Percentiles rank a stretch among this genome's conserved stretches.
Evolutionary conservation across 2,797 vertebrate genomes (phyloP).

Genomic region (Graptemys geographica): DNA sequence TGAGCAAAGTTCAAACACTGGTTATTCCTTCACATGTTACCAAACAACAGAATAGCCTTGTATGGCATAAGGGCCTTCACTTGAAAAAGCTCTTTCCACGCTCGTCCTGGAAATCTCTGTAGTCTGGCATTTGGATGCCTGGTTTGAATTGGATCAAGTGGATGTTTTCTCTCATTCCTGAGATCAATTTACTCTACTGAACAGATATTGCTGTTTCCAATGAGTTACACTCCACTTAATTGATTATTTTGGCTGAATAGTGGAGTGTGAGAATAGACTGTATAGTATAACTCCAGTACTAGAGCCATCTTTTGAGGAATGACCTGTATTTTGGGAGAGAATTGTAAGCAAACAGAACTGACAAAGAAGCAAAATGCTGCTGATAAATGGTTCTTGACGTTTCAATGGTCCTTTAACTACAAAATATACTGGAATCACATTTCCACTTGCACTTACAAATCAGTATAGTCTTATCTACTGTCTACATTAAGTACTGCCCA

Average conservation of each 20-base stretch:
- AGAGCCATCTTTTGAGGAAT: neutral
- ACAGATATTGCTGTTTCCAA: neutral
- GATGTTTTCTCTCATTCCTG: neutral
- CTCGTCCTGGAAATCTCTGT: neutral
- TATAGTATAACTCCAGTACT: neutral
- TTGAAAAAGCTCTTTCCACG: neutral
- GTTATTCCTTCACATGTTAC: neutral
- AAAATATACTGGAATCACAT: neutral
- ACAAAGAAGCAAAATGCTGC: neutral
- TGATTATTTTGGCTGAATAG: neutral
- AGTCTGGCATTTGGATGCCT: neutral
- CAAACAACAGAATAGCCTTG: neutral
- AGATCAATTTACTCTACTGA: neutral
- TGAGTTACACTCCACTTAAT: neutral
- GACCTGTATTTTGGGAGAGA: neutral
- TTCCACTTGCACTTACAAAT: neutral
- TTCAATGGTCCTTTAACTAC: neutral
- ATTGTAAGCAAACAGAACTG: neutral
- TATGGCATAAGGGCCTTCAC: neutral
- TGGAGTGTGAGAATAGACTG: neutral
- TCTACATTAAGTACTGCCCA: neutral
- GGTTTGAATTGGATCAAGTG: neutral
- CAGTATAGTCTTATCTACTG: neutral
- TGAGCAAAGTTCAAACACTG: neutral
- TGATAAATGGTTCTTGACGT: neutral